These are phyloP conservation scores for Mesembrinibis cayennensis DNA, from an alignment of 2,113 vertebrate genomes.

Conservation along the genomic window DNA sequence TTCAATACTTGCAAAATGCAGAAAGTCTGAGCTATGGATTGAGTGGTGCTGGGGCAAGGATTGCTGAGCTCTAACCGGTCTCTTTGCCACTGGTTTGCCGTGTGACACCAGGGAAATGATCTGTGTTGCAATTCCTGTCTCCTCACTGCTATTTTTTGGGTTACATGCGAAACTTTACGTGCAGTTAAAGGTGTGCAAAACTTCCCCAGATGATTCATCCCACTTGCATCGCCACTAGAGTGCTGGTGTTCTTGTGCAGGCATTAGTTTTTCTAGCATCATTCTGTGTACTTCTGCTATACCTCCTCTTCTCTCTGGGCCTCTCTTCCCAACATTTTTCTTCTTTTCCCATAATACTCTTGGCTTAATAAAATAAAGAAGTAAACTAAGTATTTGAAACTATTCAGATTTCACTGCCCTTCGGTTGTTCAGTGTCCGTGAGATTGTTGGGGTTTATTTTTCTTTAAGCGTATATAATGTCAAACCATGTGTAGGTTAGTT, in stretches of 20 bases:
- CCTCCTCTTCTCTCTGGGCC: neutral
- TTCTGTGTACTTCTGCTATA: neutral
- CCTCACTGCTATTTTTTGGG: neutral
- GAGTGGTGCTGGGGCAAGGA: neutral
- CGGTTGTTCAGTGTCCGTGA: neutral
- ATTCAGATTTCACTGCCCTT: neutral
- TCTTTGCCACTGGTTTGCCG: neutral
- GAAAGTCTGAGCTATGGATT: neutral
- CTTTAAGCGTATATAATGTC: neutral
- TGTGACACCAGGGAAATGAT: neutral
- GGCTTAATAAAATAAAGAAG: neutral
- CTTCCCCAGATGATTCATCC: neutral
- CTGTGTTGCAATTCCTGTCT: neutral
- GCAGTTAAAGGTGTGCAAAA: neutral
- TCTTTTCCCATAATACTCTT: neutral
- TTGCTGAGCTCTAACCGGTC: neutral
- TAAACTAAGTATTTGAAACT: neutral
- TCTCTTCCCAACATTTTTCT: neutral
- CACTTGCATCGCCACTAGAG: accelerated
- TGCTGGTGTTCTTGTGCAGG: neutral
- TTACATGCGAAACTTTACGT: neutral
- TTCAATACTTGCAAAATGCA: neutral
- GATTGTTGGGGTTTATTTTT: neutral
- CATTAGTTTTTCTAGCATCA: neutral
- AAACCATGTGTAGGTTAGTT: neutral